phyloP scores from a whole-genome alignment of 2,888 invertebrate genomes.

The Dynastes maya region DNA sequence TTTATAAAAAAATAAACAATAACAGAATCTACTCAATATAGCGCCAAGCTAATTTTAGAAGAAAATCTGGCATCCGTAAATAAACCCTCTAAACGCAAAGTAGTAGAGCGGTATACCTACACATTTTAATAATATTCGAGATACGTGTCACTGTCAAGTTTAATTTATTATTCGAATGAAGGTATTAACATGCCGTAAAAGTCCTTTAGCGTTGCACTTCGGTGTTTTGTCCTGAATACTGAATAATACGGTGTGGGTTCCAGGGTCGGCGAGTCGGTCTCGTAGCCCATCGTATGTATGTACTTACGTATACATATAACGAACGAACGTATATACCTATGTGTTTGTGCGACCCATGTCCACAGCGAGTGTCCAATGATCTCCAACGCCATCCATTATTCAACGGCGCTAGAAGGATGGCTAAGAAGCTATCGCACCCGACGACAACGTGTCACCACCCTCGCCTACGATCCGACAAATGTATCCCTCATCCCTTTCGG shows the following conservation, averaged over 20 bases:
- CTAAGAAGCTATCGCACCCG: constrained; percentile 67
- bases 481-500: constrained; percentile 65
- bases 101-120: background rate
- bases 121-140: constrained; percentile 19
- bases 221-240: constrained; percentile 52
- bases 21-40: no score
- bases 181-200: constrained; percentile 41
- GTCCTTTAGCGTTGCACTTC: constrained; percentile 44
- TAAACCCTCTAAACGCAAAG: constrained; percentile 3
- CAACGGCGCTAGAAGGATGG: constrained; percentile 65
- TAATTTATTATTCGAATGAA: constrained; percentile 41
- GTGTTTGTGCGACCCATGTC: constrained; percentile 64
- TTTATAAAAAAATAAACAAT: no score
- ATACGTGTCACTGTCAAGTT: constrained; percentile 35
- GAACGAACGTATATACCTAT: background rate
- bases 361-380: constrained; percentile 65
- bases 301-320: background rate
- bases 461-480: constrained; percentile 64
- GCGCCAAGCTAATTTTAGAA: background rate
- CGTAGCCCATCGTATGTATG: background rate
- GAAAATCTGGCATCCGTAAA: constrained; percentile 1
- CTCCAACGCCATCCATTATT: constrained; percentile 68
- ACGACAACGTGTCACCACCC: constrained; percentile 64
- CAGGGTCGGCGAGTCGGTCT: constrained; percentile 17
- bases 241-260: constrained; percentile 45